Conservation (phyloP, 2,797 vertebrate species). For the Otus scops region DNA sequence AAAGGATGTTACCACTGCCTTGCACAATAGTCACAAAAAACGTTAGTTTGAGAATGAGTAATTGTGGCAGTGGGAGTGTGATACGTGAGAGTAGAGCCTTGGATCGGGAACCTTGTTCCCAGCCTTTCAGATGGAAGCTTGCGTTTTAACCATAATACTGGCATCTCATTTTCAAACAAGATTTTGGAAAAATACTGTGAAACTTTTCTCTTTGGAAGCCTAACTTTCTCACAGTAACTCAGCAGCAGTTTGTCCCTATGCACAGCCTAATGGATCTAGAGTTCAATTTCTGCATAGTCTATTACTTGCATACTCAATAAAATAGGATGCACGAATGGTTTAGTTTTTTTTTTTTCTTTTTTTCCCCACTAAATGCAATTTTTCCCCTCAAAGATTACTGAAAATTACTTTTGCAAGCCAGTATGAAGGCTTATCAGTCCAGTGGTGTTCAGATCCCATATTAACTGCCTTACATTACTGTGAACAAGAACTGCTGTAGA, state of each 20-base stretch:
- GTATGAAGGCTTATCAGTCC: conserved; percentile 63
- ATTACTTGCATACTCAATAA: conserved; percentile 52
- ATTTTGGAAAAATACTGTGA: not conserved
- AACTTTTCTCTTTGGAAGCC: conserved; percentile 15
- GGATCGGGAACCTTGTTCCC: not conserved
- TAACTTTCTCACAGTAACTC: conserved; percentile 36
- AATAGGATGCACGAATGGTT: conserved; percentile 45
- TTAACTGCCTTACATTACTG: conserved; percentile 45
- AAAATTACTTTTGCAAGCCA: conserved; percentile 70
- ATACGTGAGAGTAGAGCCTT: not conserved
- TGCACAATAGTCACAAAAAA: not conserved
- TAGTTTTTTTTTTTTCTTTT: conserved; percentile 6
- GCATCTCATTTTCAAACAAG: not conserved
- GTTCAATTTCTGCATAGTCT: conserved; percentile 49
- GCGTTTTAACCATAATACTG: not conserved
- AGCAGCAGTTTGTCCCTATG: not conserved
- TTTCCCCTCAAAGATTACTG: conserved; percentile 66
- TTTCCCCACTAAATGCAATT: conserved; percentile 66
- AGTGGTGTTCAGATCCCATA: conserved; percentile 62
- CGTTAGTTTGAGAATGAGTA: not conserved
- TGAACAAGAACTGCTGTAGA: conserved; percentile 35
- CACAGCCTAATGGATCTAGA: conserved; percentile 50
- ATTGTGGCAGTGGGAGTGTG: not conserved
- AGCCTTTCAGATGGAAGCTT: not conserved
- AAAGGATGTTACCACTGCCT: not conserved